Evolutionary conservation across 2,888 invertebrate species (phyloP).

Genomic region (Machimus atricapillus): DNA sequence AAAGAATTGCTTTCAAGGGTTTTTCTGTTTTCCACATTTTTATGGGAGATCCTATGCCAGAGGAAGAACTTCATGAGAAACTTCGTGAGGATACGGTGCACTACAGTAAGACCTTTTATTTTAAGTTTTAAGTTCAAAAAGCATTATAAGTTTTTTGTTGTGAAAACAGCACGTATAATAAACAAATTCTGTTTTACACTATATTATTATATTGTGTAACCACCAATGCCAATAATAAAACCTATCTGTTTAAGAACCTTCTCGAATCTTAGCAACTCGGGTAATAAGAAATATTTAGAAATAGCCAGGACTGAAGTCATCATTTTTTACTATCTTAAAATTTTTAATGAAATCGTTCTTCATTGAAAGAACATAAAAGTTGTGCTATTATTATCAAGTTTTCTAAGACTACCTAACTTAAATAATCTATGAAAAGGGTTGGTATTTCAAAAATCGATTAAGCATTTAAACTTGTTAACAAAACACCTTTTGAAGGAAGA

Average conservation of each 20-base stretch:
- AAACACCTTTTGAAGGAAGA: neutral
- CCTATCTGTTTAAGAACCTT: no score
- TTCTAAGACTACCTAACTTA: no score
- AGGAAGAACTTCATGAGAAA: neutral
- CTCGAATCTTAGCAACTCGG: no score
- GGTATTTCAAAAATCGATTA: no score
- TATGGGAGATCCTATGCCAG: neutral
- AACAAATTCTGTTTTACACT: neutral
- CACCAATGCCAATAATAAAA: no score
- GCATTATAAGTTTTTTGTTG: neutral
- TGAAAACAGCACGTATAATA: neutral
- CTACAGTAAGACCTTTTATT: neutral
- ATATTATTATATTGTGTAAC: no score
- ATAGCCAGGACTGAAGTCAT: no score
- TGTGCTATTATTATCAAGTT: no score
- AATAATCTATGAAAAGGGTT: no score
- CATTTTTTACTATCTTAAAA: no score
- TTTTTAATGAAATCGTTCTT: neutral
- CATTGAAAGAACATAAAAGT: neutral
- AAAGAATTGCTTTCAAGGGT: neutral
- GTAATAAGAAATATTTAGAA: no score
- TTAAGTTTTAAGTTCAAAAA: neutral
- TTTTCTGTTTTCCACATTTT: neutral
- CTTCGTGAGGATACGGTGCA: neutral
- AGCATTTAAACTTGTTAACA: no score